Conservation (phyloP, 2,113 vertebrate genomes). For the Melanotaenia duboulayi region DNA sequence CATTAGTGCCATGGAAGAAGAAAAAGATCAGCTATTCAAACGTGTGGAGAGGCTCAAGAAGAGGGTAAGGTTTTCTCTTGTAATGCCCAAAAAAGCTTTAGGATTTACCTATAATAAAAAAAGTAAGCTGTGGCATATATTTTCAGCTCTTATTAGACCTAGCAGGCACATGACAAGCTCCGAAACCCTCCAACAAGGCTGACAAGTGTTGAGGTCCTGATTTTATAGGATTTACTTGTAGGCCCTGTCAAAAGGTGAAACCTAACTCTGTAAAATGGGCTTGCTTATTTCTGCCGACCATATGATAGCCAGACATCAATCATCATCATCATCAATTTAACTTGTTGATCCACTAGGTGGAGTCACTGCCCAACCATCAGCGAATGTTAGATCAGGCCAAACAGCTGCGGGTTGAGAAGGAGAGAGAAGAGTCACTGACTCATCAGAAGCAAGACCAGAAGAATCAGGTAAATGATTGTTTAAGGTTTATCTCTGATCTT, state of each 20-base stretch:
- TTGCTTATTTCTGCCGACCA: slow-evolving; percentile 39
- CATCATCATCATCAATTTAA: background rate
- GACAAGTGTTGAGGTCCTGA: slow-evolving; percentile 62
- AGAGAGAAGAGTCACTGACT: slow-evolving; percentile 91
- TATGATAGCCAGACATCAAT: background rate
- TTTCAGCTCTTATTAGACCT: slow-evolving; percentile 72
- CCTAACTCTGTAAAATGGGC: slow-evolving; percentile 42
- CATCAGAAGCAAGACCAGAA: slow-evolving; percentile 97
- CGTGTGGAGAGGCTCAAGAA: slow-evolving; percentile 96
- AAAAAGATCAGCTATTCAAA: slow-evolving; percentile 95
- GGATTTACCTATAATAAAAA: slow-evolving; percentile 85
- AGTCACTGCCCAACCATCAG: slow-evolving; percentile 95
- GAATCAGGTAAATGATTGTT: slow-evolving; percentile 87
- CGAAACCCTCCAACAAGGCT: slow-evolving; percentile 66
- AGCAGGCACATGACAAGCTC: slow-evolving; percentile 78
- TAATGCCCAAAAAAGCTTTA: slow-evolving; percentile 71
- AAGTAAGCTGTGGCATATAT: slow-evolving; percentile 80
- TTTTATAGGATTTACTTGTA: slow-evolving; percentile 46
- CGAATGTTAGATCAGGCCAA: slow-evolving; percentile 95
- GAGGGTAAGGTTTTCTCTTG: slow-evolving; percentile 85
- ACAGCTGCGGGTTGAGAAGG: slow-evolving; percentile 93
- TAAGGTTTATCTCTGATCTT: slow-evolving; percentile 6
- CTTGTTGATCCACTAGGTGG: slow-evolving; percentile 88
- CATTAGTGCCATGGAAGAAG: slow-evolving; percentile 96
- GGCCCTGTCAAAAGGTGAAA: slow-evolving; percentile 62